Evolutionary conservation across 2,888 invertebrate species (phyloP).

Genomic region (Andrena bucephala): DNA sequence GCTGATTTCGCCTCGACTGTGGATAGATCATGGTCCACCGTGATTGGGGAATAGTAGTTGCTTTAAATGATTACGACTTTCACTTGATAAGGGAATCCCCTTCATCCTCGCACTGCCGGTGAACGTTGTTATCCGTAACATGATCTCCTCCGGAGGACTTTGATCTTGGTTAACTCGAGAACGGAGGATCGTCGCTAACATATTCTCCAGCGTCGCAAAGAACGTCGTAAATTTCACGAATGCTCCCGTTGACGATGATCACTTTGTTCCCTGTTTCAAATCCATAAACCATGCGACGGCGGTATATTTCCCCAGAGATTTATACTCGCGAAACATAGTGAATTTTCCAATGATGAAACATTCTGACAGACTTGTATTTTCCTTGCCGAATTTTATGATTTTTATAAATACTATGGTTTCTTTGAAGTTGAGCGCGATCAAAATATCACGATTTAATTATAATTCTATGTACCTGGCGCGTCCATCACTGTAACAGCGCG

Average conservation of each 20-base stretch:
- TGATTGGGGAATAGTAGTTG: background rate
- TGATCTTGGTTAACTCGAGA: constrained; percentile 30
- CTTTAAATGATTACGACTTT: background rate
- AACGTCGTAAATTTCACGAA: constrained; percentile 49
- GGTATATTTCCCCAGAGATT: constrained; percentile 47
- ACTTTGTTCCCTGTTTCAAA: constrained; percentile 43
- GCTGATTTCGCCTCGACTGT: no score
- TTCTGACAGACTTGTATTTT: constrained; percentile 44
- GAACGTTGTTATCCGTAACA: background rate
- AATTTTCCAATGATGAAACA: constrained; percentile 36
- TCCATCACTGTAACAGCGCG: background rate
- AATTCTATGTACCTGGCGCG: no score
- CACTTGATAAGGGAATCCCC: background rate
- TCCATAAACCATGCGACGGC: constrained; percentile 40
- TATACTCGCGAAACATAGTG: constrained; percentile 40
- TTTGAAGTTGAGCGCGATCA: constrained; percentile 21
- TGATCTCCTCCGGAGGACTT: background rate
- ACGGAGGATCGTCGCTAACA: constrained; percentile 18
- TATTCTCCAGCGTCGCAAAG: background rate
- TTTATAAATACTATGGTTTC: background rate
- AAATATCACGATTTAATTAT: no score
- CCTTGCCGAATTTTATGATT: constrained; percentile 9
- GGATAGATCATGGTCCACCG: background rate
- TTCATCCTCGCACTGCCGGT: background rate
- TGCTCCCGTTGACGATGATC: constrained; percentile 53